phyloP scores from a whole-genome alignment of 2,113 vertebrate species.

The Ancistrus triradiatus region DNA sequence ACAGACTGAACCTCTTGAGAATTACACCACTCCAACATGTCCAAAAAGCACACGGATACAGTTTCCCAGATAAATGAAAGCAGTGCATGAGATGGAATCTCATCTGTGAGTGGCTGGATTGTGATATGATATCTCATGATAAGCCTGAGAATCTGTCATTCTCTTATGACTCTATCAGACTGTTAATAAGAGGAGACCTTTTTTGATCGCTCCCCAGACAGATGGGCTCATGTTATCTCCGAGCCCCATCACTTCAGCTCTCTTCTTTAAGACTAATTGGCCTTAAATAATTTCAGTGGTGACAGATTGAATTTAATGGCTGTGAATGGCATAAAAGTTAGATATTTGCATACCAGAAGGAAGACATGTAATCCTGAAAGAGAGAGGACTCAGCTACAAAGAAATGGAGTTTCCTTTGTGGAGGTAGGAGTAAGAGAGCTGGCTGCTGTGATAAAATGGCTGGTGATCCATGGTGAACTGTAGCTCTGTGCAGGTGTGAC shows the following conservation, averaged over 20 bases:
- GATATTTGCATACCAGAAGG: conserved; percentile 24
- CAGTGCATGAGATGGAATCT: conserved; percentile 12
- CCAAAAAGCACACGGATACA: conserved; percentile 23
- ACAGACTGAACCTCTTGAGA: conserved; percentile 4
- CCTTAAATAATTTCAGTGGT: conserved; percentile 39
- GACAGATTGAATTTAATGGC: conserved; percentile 17
- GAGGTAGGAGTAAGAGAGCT: too few species aligned
- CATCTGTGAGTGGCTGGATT: neutral
- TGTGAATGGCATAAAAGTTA: conserved; percentile 17
- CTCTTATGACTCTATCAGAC: conserved; percentile 31
- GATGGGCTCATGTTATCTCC: conserved; percentile 16
- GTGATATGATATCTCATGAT: neutral
- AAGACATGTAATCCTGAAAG: conserved; percentile 7
- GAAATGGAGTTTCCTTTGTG: too few species aligned
- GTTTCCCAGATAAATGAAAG: conserved; percentile 32
- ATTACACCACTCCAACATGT: conserved; percentile 7
- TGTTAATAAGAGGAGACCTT: conserved; percentile 30
- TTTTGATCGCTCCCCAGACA: conserved; percentile 29
- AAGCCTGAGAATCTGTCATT: conserved; percentile 26
- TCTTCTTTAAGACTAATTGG: conserved; percentile 30
- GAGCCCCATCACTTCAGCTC: conserved; percentile 13
- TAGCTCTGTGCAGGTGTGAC: neutral
- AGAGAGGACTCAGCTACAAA: too few species aligned
- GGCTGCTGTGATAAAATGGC: too few species aligned
- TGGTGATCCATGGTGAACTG: too few species aligned